These are phyloP conservation scores for Peromyscus eremicus DNA, from an alignment of 2,797 vertebrate species.

Conservation along the genomic window DNA sequence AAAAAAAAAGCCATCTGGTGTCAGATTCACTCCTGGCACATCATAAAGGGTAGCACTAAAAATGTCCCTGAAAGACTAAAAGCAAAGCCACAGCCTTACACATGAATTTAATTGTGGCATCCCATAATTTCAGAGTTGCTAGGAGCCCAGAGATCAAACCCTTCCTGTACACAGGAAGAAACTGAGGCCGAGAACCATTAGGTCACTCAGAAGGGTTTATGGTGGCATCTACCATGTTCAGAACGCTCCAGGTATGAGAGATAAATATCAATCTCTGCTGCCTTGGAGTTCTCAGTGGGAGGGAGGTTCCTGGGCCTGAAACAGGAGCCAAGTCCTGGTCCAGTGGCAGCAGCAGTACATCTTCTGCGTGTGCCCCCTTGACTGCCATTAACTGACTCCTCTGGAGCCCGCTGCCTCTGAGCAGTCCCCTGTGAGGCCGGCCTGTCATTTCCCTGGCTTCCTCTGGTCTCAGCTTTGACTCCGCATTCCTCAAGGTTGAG, in stretches of 20 bases:
- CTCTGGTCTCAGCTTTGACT: constrained; percentile 82
- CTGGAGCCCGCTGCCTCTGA: constrained; percentile 68
- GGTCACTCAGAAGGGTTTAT: constrained; percentile 2
- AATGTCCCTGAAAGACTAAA: constrained; percentile 83
- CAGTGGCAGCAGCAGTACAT: not conserved
- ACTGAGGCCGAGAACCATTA: not conserved
- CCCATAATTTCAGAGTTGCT: constrained; percentile 62
- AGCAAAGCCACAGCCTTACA: constrained; percentile 79
- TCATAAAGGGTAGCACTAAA: constrained; percentile 84
- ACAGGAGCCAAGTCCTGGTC: not conserved
- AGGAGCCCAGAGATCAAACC: constrained; percentile 48
- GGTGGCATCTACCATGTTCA: constrained; percentile 19
- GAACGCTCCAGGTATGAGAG: not conserved
- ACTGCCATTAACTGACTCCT: constrained; percentile 72
- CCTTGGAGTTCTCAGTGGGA: not conserved
- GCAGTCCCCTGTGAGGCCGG: constrained; percentile 34
- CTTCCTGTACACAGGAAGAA: not conserved
- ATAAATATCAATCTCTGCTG: not conserved
- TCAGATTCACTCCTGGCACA: constrained; percentile 84
- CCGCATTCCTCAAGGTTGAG: constrained; percentile 86
- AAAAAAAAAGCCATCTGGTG: constrained; percentile 81
- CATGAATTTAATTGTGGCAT: constrained; percentile 69
- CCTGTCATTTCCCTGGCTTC: constrained; percentile 72
- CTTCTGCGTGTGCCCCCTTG: not conserved
- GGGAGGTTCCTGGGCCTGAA: not conserved